These are phyloP conservation scores for Coecobrya sp. DNA, from an alignment of 2,888 invertebrate genomes.

Conservation along the genomic window DNA sequence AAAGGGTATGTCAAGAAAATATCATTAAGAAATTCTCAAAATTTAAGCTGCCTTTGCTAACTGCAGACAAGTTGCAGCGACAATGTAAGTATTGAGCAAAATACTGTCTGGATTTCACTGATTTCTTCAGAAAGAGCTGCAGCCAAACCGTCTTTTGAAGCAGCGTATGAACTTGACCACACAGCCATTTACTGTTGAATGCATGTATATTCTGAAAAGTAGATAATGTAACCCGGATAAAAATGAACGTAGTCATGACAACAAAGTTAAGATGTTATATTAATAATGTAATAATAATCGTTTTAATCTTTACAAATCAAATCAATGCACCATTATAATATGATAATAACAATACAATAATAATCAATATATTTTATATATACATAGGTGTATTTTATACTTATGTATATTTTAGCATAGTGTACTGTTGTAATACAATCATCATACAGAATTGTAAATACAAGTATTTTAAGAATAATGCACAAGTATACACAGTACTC, in stretches of 20 bases:
- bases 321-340: constrained; percentile 52
- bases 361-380: constrained; percentile 36
- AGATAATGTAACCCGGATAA: not conserved
- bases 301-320: constrained; percentile 73
- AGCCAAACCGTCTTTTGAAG: no score
- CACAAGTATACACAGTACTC: not conserved
- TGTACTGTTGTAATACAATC: not conserved
- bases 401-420: not conserved
- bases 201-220: no score
- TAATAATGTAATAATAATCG: constrained; percentile 68
- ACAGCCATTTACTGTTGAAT: no score
- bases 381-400: not conserved
- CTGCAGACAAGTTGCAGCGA: no score
- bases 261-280: constrained; percentile 9
- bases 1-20: no score
- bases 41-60: no score
- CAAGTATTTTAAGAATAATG: not conserved
- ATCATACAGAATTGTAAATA: constrained; percentile 1
- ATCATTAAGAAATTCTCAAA: no score
- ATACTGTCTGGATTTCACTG: no score
- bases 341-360: constrained; percentile 47
- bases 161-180: no score
- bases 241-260: not conserved
- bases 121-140: no score
- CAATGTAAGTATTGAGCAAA: no score